Evolutionary conservation across 2,888 invertebrate species (phyloP), one percentile per base, ranked within the genome.

Genomic region (Koerneria pararmatus): DNA sequence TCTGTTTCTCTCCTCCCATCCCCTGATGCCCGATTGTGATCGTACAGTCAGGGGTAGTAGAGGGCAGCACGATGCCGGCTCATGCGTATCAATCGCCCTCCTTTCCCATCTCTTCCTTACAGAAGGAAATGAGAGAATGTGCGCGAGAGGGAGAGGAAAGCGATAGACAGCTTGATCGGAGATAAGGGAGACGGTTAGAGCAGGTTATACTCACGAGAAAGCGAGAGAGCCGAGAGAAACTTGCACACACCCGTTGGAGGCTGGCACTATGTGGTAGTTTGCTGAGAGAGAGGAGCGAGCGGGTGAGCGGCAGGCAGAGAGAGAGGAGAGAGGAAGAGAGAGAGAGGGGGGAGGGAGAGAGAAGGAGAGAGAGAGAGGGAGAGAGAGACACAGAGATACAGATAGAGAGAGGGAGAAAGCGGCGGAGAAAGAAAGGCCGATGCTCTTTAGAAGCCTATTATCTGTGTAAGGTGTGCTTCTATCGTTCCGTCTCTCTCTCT

Each of bases 401-500:
- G 58, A 5, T 24, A 5, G 19, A 41, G 22, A 31, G n/a, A 15
- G 34, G 37, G n/a, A 41, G 58, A 8, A 37, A 5, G 27, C 37
- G 22, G 8, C 27, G 37, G 37, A 29, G 37, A 32, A 37, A 41
- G 37, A 11, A 37, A 41, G 35, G 48, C 15, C 27, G 59, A 59
- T 3, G 8, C n/a, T n/a, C n/a, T n/a, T n/a, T n/a, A n/a, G n/a
- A n/a, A n/a, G n/a, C n/a, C n/a, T n/a, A n/a, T n/a, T n/a, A n/a
- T n/a, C n/a, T n/a, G n/a, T n/a, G n/a, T n/a, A n/a, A 34, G 11
- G 24, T 32, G 41, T 59, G 29, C 59, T 46, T 32, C n/a, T 58
- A 22, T 15, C 67, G 66, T 65, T 67, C 67, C 66, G 63, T 67
- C 60, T 59, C 5, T 41, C 69, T 54, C 65, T 69, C 69, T 71